Percentiles rank a stretch among this genome's conserved stretches.
Evolutionary conservation across 1,140 invertebrate genomes (phyloP).

Genomic region (Papilio polytes): DNA sequence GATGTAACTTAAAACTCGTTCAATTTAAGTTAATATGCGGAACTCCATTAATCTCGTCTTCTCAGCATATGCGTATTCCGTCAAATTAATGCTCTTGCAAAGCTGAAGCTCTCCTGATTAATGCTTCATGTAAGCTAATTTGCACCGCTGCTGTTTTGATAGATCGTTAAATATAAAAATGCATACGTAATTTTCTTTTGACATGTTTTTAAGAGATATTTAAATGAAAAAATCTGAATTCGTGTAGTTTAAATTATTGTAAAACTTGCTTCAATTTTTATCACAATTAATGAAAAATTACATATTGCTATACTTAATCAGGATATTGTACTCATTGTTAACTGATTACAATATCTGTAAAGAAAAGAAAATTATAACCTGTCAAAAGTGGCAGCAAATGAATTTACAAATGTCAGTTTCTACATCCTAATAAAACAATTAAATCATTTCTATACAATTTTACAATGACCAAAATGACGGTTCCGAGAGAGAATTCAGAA

Average conservation of each 20-base stretch:
- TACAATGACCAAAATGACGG: conserved; percentile 47
- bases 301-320: too few relatives aligned
- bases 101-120: conserved; percentile 41
- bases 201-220: conserved; percentile 11
- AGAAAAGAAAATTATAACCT: not conserved
- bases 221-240: not conserved
- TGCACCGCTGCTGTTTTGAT: conserved; percentile 1
- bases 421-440: not conserved
- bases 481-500: conserved; percentile 54
- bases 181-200: conserved; percentile 17
- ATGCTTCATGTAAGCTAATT: conserved; percentile 43
- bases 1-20: conserved; percentile 1
- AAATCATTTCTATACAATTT: not conserved
- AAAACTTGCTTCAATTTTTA: not conserved
- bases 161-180: conserved; percentile 2
- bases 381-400: conserved; percentile 22
- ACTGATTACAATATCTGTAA: not conserved
- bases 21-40: not conserved
- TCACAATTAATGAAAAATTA: too few relatives aligned
- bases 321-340: not conserved
- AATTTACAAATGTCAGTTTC: not conserved
- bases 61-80: not conserved
- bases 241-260: not conserved
- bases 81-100: conserved; percentile 31
- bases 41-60: not conserved